These are phyloP conservation scores for Mystacornis crossleyi DNA, from an alignment of 2,113 vertebrate species.

Conservation along the genomic window DNA sequence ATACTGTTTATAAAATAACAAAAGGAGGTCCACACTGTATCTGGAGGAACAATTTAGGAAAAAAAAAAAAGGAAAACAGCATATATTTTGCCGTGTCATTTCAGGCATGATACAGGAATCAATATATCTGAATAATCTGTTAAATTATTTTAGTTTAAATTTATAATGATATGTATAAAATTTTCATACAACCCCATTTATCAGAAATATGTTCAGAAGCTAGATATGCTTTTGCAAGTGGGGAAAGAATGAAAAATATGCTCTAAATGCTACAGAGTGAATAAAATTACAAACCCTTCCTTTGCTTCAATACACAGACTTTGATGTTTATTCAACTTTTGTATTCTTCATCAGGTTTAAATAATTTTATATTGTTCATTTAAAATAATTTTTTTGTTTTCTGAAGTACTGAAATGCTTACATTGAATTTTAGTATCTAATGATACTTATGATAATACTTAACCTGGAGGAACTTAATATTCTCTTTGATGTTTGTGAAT, in stretches of 20 bases:
- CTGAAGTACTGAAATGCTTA: neutral
- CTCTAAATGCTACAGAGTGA: neutral
- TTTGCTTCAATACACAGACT: neutral
- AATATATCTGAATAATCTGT: neutral
- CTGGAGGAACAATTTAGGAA: neutral
- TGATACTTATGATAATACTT: neutral
- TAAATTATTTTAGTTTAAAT: neutral
- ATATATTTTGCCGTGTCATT: neutral
- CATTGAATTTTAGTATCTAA: neutral
- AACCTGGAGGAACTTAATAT: neutral
- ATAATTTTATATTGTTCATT: neutral
- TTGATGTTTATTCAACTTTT: neutral
- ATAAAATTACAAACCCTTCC: neutral
- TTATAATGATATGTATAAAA: neutral
- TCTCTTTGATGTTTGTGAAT: neutral
- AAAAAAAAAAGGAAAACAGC: neutral
- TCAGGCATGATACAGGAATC: neutral
- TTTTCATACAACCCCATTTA: neutral
- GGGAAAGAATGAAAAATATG: neutral
- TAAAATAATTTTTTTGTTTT: neutral
- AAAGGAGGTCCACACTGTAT: neutral
- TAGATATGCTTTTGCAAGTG: neutral
- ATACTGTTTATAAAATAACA: neutral
- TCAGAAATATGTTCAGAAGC: neutral
- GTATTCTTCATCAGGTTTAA: neutral